Conservation (phyloP, 2,888 invertebrate genomes). For the Piscicola geometra region DNA sequence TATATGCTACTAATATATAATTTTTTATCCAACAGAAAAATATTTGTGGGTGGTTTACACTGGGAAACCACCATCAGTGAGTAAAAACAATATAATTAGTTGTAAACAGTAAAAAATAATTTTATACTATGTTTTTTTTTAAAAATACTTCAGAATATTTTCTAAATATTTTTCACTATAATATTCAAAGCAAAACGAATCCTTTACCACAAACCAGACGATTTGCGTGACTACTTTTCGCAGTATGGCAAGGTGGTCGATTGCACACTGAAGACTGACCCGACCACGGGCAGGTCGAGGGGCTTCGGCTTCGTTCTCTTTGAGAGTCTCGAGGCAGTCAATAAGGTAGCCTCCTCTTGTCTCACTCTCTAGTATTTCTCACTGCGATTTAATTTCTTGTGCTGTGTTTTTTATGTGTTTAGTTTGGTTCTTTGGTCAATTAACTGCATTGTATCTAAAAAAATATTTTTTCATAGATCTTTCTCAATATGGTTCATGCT, state of each 20-base stretch:
- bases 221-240: constrained; percentile 87
- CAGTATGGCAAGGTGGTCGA: constrained; percentile 89
- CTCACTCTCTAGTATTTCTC: background rate
- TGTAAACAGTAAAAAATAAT: background rate
- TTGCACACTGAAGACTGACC: constrained; percentile 93
- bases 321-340: constrained; percentile 77
- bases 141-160: too few relatives aligned
- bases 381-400: background rate
- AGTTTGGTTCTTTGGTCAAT: background rate
- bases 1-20: too few relatives aligned
- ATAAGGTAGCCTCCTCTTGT: constrained; percentile 66
- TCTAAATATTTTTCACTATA: too few relatives aligned
- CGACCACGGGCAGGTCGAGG: constrained; percentile 85
- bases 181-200: too few relatives aligned
- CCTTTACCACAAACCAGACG: too few relatives aligned
- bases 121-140: background rate
- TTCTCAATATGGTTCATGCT: too few relatives aligned
- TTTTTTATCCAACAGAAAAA: constrained; percentile 65
- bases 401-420: background rate
- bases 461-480: too few relatives aligned
- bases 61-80: constrained; percentile 98
- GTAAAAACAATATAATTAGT: constrained; percentile 56
- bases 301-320: constrained; percentile 97
- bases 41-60: constrained; percentile 95
- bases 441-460: too few relatives aligned